phyloP scores from a whole-genome alignment of 2,797 vertebrate species.

The Pseudomugil gertrudae region DNA sequence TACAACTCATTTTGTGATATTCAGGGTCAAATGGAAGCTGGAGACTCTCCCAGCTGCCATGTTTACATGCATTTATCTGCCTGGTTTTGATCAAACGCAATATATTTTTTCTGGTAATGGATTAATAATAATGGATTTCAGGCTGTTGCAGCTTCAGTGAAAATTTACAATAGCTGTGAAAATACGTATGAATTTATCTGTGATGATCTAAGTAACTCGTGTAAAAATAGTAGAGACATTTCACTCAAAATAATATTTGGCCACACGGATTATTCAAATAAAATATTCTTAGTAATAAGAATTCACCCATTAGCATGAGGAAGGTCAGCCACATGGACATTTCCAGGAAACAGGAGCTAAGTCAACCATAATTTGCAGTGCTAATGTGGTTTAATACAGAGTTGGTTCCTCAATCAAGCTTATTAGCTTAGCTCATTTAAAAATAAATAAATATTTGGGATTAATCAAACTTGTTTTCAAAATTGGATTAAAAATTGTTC shows the following conservation, averaged over 20 bases:
- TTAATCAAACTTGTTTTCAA: no score
- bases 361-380: neutral
- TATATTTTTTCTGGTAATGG: no score
- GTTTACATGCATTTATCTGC: no score
- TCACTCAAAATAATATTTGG: neutral
- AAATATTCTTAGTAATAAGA: neutral
- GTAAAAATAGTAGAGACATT: neutral
- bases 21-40: no score
- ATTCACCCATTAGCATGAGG: neutral
- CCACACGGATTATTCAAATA: neutral
- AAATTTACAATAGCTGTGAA: no score
- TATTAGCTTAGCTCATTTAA: neutral
- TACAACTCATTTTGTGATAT: no score
- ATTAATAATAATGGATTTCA: no score
- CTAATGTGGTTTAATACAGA: neutral
- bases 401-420: neutral
- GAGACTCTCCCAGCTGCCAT: no score
- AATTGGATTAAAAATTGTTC: no score
- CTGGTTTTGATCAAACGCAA: no score
- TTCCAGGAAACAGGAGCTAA: neutral
- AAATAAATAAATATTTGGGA: neutral
- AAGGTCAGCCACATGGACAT: neutral
- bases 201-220: neutral
- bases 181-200: neutral
- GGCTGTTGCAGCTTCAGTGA: no score